These are phyloP conservation scores for Drosophila willistoni DNA, from an alignment of 1,140 invertebrate species.

Conservation along the genomic window DNA sequence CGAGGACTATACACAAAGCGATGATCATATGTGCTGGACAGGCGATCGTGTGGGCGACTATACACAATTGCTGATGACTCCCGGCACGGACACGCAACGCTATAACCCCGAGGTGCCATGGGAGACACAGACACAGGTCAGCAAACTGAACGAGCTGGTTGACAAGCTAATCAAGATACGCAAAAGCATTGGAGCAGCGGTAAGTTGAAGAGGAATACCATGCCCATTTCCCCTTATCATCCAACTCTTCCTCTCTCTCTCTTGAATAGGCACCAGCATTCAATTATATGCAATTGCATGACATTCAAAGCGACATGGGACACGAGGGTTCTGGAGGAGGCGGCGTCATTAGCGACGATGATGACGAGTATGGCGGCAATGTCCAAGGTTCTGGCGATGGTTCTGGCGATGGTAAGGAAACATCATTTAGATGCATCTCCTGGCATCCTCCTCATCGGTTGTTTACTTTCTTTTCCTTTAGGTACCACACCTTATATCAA, in stretches of 20 bases:
- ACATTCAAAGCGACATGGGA: slow-evolving; percentile 83
- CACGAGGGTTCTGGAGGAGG: slow-evolving; percentile 74
- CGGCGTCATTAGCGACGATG: slow-evolving; percentile 67
- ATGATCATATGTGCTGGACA: slow-evolving; percentile 80
- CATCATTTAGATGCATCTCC: no score
- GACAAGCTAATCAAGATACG: slow-evolving; percentile 81
- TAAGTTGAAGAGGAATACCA: slow-evolving; percentile 29
- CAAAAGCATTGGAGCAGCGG: slow-evolving; percentile 70
- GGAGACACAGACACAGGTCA: slow-evolving; percentile 54
- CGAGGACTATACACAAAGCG: slow-evolving; percentile 67
- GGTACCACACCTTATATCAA: slow-evolving; percentile 53
- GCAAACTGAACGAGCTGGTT: slow-evolving; percentile 69
- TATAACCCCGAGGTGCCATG: slow-evolving; percentile 82
- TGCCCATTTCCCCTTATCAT: no score
- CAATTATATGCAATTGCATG: slow-evolving; percentile 53
- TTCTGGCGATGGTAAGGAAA: slow-evolving; percentile 72
- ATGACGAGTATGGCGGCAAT: slow-evolving; percentile 75
- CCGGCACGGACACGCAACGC: slow-evolving; percentile 68
- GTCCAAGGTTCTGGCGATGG: slow-evolving; percentile 76
- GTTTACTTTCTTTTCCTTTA: slow-evolving; percentile 2
- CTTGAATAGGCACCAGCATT: slow-evolving; percentile 51
- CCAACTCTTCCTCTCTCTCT: neutral
- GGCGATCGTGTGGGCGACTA: slow-evolving; percentile 82
- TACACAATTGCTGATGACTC: slow-evolving; percentile 67
- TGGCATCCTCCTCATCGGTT: no score